A percentile compares a stretch with the other conserved stretches of the same genome.
These are phyloP conservation scores for Nanorana parkeri DNA, from an alignment of 2,113 vertebrate genomes.

Conservation along the genomic window DNA sequence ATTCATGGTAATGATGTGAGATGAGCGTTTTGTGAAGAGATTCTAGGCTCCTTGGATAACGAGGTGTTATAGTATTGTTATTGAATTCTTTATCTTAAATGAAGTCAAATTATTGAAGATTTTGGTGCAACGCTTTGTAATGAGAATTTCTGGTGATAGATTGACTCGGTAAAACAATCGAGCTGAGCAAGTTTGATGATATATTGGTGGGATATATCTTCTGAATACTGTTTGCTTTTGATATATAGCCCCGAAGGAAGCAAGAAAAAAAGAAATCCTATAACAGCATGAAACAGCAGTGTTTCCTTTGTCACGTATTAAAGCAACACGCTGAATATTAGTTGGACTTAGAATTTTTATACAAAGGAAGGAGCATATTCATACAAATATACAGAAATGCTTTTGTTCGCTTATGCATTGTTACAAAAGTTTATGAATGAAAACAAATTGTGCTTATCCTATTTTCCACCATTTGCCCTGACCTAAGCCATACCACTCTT, in stretches of 20 bases:
- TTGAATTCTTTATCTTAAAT: slow-evolving; percentile 10
- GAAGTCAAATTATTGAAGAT: slow-evolving; percentile 1
- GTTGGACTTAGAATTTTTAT: too few relatives aligned
- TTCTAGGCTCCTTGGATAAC: neutral
- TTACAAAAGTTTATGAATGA: too few relatives aligned
- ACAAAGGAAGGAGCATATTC: too few relatives aligned
- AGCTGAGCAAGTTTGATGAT: slow-evolving; percentile 15
- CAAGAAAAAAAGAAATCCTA: neutral
- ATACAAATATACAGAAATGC: too few relatives aligned
- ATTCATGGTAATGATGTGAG: slow-evolving; percentile 1
- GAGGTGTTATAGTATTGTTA: neutral
- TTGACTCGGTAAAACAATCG: neutral
- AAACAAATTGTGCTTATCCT: too few relatives aligned
- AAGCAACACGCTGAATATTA: too few relatives aligned
- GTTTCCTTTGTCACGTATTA: neutral
- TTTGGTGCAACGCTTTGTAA: slow-evolving; percentile 6
- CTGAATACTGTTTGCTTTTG: slow-evolving; percentile 3
- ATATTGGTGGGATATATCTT: slow-evolving; percentile 1
- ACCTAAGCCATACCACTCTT: too few relatives aligned
- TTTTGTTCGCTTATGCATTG: too few relatives aligned
- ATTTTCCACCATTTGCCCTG: too few relatives aligned
- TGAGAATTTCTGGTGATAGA: slow-evolving; percentile 23
- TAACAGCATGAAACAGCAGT: neutral
- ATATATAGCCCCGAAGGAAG: neutral
- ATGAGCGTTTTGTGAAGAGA: neutral